phyloP scores from a whole-genome alignment of 2,888 invertebrate genomes.

The Acronicta aceris region DNA sequence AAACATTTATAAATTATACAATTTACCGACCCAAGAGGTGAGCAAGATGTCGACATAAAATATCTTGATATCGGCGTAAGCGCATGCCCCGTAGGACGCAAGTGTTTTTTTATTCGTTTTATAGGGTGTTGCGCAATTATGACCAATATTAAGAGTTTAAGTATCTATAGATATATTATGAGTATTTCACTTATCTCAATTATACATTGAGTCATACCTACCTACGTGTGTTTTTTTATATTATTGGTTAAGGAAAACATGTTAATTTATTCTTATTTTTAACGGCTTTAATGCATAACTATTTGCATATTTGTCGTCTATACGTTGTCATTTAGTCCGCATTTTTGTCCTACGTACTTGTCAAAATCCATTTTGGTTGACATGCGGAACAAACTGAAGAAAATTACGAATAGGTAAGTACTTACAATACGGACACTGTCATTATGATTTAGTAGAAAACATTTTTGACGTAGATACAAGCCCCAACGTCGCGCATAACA shows the following conservation, averaged over 20 bases:
- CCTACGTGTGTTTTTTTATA: conserved; percentile 29
- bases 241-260: conserved; percentile 11
- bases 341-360: too few relatives aligned
- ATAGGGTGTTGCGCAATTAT: conserved; percentile 40
- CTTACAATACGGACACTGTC: too few relatives aligned
- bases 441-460: too few relatives aligned
- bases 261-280: conserved; percentile 9
- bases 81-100: conserved; percentile 31
- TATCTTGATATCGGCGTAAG: conserved; percentile 23
- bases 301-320: not conserved
- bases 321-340: not conserved
- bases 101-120: conserved; percentile 44
- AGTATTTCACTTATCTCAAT: conserved; percentile 14
- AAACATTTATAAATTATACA: conserved; percentile 35
- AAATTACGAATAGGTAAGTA: too few relatives aligned
- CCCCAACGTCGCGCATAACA: too few relatives aligned
- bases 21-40: conserved; percentile 42
- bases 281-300: not conserved
- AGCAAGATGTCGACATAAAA: conserved; percentile 35
- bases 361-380: too few relatives aligned
- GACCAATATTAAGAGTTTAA: conserved; percentile 29
- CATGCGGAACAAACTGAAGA: too few relatives aligned
- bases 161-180: too few relatives aligned
- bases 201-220: conserved; percentile 29
- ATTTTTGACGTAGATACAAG: too few relatives aligned